Evolutionary conservation across 30 jellyfish, hydroid and myxozoan species (phyloP).

Genomic region (Rhopilema esculentum): DNA sequence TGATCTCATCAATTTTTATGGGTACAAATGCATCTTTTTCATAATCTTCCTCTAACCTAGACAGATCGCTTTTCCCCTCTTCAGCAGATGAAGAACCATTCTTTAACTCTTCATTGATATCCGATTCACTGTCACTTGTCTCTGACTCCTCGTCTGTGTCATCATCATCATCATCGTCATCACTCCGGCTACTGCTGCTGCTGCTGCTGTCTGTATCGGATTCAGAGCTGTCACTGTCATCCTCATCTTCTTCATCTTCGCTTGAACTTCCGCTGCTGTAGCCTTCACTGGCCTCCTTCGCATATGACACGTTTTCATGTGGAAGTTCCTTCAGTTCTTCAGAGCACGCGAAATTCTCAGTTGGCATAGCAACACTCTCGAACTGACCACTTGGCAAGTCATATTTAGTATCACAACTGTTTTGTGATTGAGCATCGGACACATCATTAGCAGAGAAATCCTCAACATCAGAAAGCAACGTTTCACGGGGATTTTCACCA

Average conservation of each 20-base stretch:
- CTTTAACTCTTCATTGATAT: constrained; percentile 18
- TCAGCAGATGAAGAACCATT: not conserved
- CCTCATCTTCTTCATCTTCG: constrained; percentile 38
- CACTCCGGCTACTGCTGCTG: constrained; percentile 51
- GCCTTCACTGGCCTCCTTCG: constrained; percentile 47
- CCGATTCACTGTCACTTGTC: constrained; percentile 62
- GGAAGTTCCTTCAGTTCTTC: constrained; percentile 31
- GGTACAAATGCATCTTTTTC: constrained; percentile 8
- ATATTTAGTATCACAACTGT: constrained; percentile 9
- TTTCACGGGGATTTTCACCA: constrained; percentile 31
- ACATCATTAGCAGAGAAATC: constrained; percentile 41
- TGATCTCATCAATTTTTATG: constrained; percentile 39
- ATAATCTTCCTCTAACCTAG: not conserved
- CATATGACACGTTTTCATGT: not conserved
- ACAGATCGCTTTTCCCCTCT: not conserved
- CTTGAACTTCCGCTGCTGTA: constrained; percentile 58
- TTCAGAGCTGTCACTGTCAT: constrained; percentile 48
- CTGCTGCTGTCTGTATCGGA: constrained; percentile 58
- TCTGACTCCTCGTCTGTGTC: constrained; percentile 31
- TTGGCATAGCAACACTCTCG: constrained; percentile 33
- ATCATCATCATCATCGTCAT: constrained; percentile 37
- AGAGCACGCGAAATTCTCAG: constrained; percentile 22
- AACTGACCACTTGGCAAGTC: constrained; percentile 48
- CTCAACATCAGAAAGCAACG: constrained; percentile 36
- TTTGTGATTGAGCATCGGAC: constrained; percentile 10